A percentile compares a stretch with the other conserved stretches of the same genome.
Conservation (phyloP, 30 jellyfish, hydroid and myxozoan genomes). For the Catostylus mosaicus region DNA sequence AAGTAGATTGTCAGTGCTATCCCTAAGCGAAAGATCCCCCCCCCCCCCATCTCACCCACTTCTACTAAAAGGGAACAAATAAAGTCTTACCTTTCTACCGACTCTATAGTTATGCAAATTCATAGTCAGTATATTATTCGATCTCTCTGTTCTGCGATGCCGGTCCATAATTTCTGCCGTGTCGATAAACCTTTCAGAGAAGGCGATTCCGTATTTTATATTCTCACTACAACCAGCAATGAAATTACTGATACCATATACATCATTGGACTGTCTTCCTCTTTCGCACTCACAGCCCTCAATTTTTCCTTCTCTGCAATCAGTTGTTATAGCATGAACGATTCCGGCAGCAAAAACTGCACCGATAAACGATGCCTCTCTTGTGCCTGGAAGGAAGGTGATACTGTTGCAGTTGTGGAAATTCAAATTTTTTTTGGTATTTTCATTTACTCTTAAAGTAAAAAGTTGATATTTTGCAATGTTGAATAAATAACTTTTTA, state of each 20-base stretch:
- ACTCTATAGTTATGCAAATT: conserved; percentile 73
- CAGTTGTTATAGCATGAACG: conserved; percentile 68
- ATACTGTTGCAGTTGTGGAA: too few relatives aligned
- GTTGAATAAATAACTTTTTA: too few relatives aligned
- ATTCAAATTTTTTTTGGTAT: too few relatives aligned
- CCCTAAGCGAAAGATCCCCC: too few relatives aligned
- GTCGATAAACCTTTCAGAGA: conserved; percentile 69
- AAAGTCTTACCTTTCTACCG: conserved; percentile 72
- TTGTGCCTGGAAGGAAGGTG: conserved; percentile 54
- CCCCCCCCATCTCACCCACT: too few relatives aligned
- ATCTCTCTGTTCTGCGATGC: conserved; percentile 40
- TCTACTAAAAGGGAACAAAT: too few relatives aligned
- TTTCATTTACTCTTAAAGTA: too few relatives aligned
- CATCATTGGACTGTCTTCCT: conserved; percentile 23
- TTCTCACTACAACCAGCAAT: conserved; percentile 73
- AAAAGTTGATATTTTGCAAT: too few relatives aligned
- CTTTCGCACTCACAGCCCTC: conserved; percentile 71
- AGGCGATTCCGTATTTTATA: conserved; percentile 61
- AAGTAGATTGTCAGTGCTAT: too few relatives aligned
- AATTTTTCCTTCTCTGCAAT: conserved; percentile 71
- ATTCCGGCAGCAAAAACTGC: conserved; percentile 81
- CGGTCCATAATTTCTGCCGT: conserved; percentile 65
- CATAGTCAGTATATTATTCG: conserved; percentile 60
- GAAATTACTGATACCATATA: conserved; percentile 27
- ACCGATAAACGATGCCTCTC: conserved; percentile 77